Percentiles rank a stretch among this genome's conserved stretches.
Evolutionary conservation across 2,888 invertebrate species (phyloP).

Genomic region (Idaea aversata): DNA sequence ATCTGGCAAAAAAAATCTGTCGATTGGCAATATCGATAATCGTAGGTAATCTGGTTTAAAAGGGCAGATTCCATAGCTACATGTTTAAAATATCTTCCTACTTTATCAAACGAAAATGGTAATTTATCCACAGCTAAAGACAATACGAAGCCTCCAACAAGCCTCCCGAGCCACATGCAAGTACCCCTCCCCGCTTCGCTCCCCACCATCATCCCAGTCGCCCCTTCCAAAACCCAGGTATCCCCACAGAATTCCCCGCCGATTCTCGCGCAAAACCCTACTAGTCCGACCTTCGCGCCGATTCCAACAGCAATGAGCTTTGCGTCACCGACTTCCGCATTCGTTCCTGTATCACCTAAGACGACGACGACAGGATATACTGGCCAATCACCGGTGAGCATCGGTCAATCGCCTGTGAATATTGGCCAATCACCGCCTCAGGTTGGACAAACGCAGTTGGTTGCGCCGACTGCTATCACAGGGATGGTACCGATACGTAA

Average conservation of each 20-base stretch:
- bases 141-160: slow-evolving; percentile 46
- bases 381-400: slow-evolving; percentile 36
- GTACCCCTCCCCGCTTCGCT: slow-evolving; percentile 47
- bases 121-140: slow-evolving; percentile 48
- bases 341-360: slow-evolving; percentile 13
- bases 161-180: slow-evolving; percentile 50
- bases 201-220: slow-evolving; percentile 57
- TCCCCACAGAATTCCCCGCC: slow-evolving; percentile 31
- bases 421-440: slow-evolving; percentile 45
- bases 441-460: slow-evolving; percentile 38
- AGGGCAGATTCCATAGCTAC: too few species aligned
- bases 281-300: slow-evolving; percentile 4
- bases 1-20: too few species aligned
- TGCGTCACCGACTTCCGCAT: slow-evolving; percentile 11
- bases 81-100: background rate
- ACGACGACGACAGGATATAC: slow-evolving; percentile 48
- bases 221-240: slow-evolving; percentile 43
- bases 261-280: background rate
- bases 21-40: too few species aligned
- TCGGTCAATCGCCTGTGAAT: slow-evolving; percentile 47
- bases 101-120: background rate
- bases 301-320: slow-evolving; percentile 31
- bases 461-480: slow-evolving; percentile 53
- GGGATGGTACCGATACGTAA: slow-evolving; percentile 73
- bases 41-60: too few species aligned